Evolutionary conservation across 2,797 vertebrate species (phyloP).

Genomic region (Parambassis ranga): DNA sequence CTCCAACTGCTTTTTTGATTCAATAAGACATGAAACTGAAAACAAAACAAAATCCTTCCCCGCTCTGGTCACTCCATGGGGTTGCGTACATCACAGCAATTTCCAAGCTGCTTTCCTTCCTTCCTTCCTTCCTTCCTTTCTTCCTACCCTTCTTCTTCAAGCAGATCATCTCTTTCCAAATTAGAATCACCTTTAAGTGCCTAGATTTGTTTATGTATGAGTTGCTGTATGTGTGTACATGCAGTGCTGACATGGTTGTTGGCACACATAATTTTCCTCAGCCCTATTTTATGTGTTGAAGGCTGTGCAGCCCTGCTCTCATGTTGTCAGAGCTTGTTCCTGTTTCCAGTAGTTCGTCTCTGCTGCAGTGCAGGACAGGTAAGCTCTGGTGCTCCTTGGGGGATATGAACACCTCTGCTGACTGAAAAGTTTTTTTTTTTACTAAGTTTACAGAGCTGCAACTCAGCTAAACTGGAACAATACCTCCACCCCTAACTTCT

Average conservation of each 20-base stretch:
- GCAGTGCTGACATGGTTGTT: constrained; percentile 28
- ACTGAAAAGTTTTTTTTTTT: constrained; percentile 38
- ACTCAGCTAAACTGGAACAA: constrained; percentile 59
- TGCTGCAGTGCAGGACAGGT: constrained; percentile 63
- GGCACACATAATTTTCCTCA: constrained; percentile 27
- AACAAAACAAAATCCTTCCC: constrained; percentile 19
- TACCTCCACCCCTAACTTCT: constrained; percentile 24
- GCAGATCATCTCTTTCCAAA: constrained; percentile 40
- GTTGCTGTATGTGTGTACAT: constrained; percentile 11
- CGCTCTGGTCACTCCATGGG: neutral
- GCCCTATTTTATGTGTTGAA: constrained; percentile 36
- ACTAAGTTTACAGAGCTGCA: constrained; percentile 51
- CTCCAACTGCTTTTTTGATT: constrained; percentile 5
- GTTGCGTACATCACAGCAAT: constrained; percentile 12
- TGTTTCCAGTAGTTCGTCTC: constrained; percentile 28
- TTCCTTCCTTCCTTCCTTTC: too few relatives aligned
- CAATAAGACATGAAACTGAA: constrained; percentile 19
- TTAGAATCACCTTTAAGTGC: constrained; percentile 48
- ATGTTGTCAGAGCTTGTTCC: constrained; percentile 34
- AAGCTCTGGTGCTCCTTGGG: constrained; percentile 51
- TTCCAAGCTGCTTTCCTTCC: neutral
- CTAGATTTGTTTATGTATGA: constrained; percentile 41
- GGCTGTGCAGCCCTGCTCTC: constrained; percentile 30
- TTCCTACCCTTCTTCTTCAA: too few relatives aligned
- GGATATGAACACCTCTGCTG: constrained; percentile 64